Evolutionary conservation across 1,140 invertebrate species (phyloP).

Genomic region (Megalopta genalis): DNA sequence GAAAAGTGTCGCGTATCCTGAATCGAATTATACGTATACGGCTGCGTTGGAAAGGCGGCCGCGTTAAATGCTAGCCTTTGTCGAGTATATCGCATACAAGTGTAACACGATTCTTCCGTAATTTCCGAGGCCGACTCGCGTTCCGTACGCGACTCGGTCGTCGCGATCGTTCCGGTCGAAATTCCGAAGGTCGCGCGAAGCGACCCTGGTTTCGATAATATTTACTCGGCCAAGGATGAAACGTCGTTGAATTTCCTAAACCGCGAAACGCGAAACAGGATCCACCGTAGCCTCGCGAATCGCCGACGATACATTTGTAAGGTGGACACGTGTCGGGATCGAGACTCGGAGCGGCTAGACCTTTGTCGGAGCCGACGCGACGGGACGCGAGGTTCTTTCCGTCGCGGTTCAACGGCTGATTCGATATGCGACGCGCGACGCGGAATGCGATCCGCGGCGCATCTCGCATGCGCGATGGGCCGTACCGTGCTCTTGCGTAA

Average conservation of each 20-base stretch:
- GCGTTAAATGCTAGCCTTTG: no score
- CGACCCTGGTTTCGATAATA: neutral
- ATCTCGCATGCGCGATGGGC: constrained; percentile 30
- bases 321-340: no score
- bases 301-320: no score
- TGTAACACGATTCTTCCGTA: no score
- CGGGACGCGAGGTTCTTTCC: no score
- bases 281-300: no score
- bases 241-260: neutral
- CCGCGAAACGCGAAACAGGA: no score
- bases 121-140: no score
- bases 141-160: no score
- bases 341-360: neutral
- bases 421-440: constrained; percentile 28
- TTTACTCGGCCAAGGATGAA: neutral
- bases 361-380: neutral
- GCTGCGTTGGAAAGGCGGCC: no score
- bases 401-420: neutral
- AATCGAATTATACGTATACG: constrained; percentile 34
- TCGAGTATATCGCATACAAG: no score
- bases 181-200: neutral
- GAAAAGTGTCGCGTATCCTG: constrained; percentile 28
- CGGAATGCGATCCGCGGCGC: constrained; percentile 39
- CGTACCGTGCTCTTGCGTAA: constrained; percentile 26
- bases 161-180: neutral